Evolutionary conservation across 2,797 vertebrate species (phyloP).

Genomic region (Taeniopygia guttata): DNA sequence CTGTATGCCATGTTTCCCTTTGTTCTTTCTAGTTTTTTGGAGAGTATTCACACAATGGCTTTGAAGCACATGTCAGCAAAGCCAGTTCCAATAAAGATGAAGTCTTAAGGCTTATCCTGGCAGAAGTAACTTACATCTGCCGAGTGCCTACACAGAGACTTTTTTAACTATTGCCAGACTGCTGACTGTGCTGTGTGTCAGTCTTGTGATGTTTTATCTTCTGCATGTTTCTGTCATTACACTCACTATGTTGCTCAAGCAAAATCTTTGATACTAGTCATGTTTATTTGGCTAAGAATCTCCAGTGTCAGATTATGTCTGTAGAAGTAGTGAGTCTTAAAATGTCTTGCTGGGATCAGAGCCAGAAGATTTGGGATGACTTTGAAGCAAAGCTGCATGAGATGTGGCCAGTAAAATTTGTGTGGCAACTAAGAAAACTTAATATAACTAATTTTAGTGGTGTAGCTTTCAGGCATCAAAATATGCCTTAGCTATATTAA

Average conservation of each 20-base stretch:
- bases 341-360: slow-evolving; percentile 42
- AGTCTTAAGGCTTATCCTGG: slow-evolving; percentile 26
- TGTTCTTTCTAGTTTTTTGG: slow-evolving; percentile 43
- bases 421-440: neutral
- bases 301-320: slow-evolving; percentile 26
- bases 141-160: slow-evolving; percentile 41
- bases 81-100: slow-evolving; percentile 37
- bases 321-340: neutral
- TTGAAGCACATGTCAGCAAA: slow-evolving; percentile 25
- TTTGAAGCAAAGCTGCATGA: neutral
- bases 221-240: slow-evolving; percentile 43
- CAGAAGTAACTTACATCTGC: slow-evolving; percentile 48
- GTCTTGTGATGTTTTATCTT: slow-evolving; percentile 40
- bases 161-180: slow-evolving; percentile 52
- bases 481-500: neutral
- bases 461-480: neutral
- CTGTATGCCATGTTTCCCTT: slow-evolving; percentile 18
- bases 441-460: neutral
- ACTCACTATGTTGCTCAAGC: neutral
- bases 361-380: neutral
- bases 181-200: slow-evolving; percentile 29
- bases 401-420: neutral
- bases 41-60: neutral
- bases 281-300: slow-evolving; percentile 50
- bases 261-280: slow-evolving; percentile 31